Percentiles rank a stretch among this genome's conserved stretches.
Evolutionary conservation across 1,140 invertebrate genomes (phyloP).

Genomic region (Charaxes varanes): DNA sequence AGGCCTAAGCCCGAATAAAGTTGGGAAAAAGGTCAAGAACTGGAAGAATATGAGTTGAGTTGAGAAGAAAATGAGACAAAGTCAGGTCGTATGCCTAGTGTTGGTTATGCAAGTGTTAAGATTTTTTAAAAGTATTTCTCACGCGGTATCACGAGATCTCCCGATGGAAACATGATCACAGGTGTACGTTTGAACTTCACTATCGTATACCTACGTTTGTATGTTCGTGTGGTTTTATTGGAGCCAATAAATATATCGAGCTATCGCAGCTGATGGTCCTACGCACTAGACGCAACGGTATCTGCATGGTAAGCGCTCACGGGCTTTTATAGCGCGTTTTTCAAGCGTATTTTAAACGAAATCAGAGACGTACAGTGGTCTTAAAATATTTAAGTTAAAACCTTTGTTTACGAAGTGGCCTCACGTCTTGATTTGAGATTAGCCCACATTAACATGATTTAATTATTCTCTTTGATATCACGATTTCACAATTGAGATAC

Average conservation of each 20-base stretch:
- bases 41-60: too few relatives aligned
- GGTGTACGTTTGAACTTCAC: conserved; percentile 6
- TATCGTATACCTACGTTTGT: conserved; percentile 5
- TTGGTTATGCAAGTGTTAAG: neutral
- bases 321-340: conserved; percentile 18
- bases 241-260: conserved; percentile 34
- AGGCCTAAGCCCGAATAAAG: too few relatives aligned
- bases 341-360: neutral
- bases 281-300: conserved; percentile 45
- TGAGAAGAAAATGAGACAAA: too few relatives aligned
- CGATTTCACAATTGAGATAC: too few relatives aligned
- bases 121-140: conserved; percentile 15
- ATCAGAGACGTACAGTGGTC: neutral
- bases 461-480: too few relatives aligned
- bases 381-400: too few relatives aligned
- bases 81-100: neutral
- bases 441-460: too few relatives aligned
- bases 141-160: conserved; percentile 13
- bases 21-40: too few relatives aligned
- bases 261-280: conserved; percentile 44
- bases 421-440: too few relatives aligned
- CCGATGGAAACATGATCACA: conserved; percentile 27
- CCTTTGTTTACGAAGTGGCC: too few relatives aligned
- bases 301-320: conserved; percentile 20
- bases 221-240: conserved; percentile 28